A percentile compares a stretch with the other conserved stretches of the same genome.
These are phyloP conservation scores for Pseudomugil gertrudae DNA, from an alignment of 2,797 vertebrate genomes.

Conservation along the genomic window DNA sequence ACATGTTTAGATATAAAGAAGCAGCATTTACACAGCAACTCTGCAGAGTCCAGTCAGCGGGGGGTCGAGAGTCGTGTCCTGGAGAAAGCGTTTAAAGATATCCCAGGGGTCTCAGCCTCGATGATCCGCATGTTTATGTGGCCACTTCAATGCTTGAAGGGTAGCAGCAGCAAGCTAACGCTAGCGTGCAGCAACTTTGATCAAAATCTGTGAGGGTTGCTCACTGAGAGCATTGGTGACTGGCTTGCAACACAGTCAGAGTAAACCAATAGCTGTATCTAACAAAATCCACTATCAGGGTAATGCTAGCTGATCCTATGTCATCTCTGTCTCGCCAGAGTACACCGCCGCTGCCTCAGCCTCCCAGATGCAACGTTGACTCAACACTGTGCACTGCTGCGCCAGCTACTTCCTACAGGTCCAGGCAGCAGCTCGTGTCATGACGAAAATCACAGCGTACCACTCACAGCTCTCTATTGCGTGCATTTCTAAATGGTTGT, in stretches of 20 bases:
- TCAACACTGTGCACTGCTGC: conserved; percentile 66
- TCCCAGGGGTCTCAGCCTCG: conserved; percentile 76
- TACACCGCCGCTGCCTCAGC: conserved; percentile 37
- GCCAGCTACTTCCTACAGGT: conserved; percentile 64
- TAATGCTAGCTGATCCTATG: conserved; percentile 41
- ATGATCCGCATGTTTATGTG: conserved; percentile 81
- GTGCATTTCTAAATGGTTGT: conserved; percentile 18
- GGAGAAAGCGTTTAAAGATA: conserved; percentile 64
- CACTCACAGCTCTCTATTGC: conserved; percentile 46
- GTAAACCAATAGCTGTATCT: background rate
- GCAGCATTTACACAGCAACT: conserved; percentile 68
- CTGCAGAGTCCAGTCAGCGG: conserved; percentile 73
- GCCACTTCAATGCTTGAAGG: conserved; percentile 67
- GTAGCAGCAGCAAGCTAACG: conserved; percentile 67
- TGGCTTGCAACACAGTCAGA: conserved; percentile 9
- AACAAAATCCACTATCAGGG: background rate
- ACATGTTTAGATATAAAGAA: conserved; percentile 51
- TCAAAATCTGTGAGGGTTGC: conserved; percentile 57
- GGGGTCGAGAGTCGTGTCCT: conserved; percentile 74
- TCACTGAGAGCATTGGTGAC: conserved; percentile 41
- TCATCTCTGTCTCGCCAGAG: conserved; percentile 60
- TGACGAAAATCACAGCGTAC: conserved; percentile 49
- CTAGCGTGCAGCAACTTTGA: conserved; percentile 71
- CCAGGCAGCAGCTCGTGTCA: conserved; percentile 55
- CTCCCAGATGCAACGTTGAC: conserved; percentile 61